Percentiles rank a stretch among this genome's conserved stretches.
phyloP scores from a whole-genome alignment of 2,888 invertebrate species.

The Meta bourneti region DNA sequence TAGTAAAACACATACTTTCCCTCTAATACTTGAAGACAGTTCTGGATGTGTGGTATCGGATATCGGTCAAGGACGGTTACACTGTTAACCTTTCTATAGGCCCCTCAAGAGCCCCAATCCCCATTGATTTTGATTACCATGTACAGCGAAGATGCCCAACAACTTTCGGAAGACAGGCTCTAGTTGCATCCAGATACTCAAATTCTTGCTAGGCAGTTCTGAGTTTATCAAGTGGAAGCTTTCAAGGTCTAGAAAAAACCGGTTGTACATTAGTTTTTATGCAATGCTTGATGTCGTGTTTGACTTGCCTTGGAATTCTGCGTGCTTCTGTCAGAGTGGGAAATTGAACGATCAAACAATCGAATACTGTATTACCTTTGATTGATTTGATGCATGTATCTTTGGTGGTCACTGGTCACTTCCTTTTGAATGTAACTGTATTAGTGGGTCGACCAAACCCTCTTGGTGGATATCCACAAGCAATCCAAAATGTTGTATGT shows the following conservation, averaged over 20 bases:
- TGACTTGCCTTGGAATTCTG: too few species aligned
- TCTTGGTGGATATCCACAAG: neutral
- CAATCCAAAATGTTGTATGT: neutral
- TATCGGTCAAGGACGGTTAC: constrained; percentile 80
- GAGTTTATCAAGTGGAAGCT: too few species aligned
- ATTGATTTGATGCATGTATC: neutral
- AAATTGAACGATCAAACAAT: too few species aligned
- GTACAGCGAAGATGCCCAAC: constrained; percentile 27
- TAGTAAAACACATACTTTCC: constrained; percentile 61
- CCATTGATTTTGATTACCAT: constrained; percentile 24
- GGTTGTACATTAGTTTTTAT: constrained; percentile 29
- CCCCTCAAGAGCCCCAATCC: constrained; percentile 80
- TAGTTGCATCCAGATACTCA: neutral
- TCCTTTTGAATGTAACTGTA: neutral
- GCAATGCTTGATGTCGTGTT: constrained; percentile 10
- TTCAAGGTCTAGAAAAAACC: too few species aligned
- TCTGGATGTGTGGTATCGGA: constrained; percentile 80
- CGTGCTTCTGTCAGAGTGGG: too few species aligned
- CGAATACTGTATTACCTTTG: too few species aligned
- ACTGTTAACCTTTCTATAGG: constrained; percentile 80
- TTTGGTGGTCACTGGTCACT: neutral
- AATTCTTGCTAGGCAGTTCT: too few species aligned
- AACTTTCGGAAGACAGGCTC: constrained; percentile 23
- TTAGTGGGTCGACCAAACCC: neutral
- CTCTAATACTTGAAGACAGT: constrained; percentile 79